These are phyloP conservation scores for Drosophila yakuba DNA, from an alignment of 1,140 invertebrate genomes.

Conservation along the genomic window DNA sequence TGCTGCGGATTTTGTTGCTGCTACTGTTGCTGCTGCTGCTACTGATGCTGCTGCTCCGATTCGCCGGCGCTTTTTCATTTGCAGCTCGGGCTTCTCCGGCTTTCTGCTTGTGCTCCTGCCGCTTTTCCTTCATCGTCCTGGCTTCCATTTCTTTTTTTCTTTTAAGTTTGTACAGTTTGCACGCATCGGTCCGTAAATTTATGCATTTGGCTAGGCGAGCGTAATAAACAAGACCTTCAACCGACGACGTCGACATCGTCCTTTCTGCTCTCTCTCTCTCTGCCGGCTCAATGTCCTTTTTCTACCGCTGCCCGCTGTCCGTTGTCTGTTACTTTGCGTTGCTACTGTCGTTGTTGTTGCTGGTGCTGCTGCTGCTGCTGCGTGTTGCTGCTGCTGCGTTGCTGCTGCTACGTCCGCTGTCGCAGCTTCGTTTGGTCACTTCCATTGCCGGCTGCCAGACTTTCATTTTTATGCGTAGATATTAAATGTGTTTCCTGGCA, in stretches of 20 bases:
- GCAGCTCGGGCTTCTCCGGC: slow-evolving; percentile 65
- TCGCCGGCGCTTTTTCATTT: slow-evolving; percentile 71
- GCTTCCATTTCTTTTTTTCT: slow-evolving; percentile 58
- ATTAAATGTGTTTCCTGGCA: slow-evolving; percentile 83
- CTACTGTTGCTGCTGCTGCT: slow-evolving; percentile 3
- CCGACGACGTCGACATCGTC: slow-evolving; percentile 61
- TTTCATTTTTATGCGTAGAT: slow-evolving; percentile 83
- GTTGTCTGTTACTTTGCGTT: slow-evolving; percentile 18
- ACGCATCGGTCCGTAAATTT: slow-evolving; percentile 83
- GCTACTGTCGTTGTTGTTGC: slow-evolving; percentile 20
- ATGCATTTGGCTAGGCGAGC: slow-evolving; percentile 82
- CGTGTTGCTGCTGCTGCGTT: slow-evolving; percentile 10
- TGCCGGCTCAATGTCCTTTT: slow-evolving; percentile 12
- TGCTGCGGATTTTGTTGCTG: slow-evolving; percentile 6
- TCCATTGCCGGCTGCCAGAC: slow-evolving; percentile 78
- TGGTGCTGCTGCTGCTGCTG: slow-evolving; percentile 19
- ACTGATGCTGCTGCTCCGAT: slow-evolving; percentile 27
- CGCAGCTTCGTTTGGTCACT: slow-evolving; percentile 68
- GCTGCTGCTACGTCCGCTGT: slow-evolving; percentile 26
- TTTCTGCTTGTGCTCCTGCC: slow-evolving; percentile 27
- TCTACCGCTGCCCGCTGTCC: slow-evolving; percentile 14
- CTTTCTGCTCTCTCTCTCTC: slow-evolving; percentile 28
- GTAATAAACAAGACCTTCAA: slow-evolving; percentile 83
- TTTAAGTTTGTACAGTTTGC: slow-evolving; percentile 80
- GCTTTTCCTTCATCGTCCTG: slow-evolving; percentile 24